Evolutionary conservation across 2,113 vertebrate species (phyloP).

Genomic region (Dasypus novemcinctus): DNA sequence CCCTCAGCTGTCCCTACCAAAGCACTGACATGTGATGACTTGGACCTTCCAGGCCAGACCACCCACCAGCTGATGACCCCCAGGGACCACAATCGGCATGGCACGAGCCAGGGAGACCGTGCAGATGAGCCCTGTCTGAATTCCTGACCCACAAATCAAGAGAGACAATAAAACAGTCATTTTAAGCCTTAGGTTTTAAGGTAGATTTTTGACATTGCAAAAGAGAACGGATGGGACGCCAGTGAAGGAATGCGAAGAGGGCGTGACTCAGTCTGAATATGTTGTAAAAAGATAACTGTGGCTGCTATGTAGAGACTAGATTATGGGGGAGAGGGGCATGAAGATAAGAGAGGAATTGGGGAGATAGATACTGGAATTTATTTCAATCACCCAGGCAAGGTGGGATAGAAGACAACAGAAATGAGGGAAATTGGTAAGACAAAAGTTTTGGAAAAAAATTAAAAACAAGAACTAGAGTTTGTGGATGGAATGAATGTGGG

Average conservation of each 20-base stretch:
- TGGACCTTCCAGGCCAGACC: background rate
- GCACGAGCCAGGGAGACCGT: background rate
- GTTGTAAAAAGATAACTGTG: no score
- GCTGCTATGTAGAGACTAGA: background rate
- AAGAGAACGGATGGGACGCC: background rate
- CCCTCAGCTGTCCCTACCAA: background rate
- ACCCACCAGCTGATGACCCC: background rate
- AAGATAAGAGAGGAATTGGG: background rate
- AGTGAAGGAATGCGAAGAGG: background rate
- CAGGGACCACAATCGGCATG: background rate
- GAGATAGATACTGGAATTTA: background rate
- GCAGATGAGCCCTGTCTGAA: background rate
- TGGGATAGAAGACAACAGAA: rapidly evolving
- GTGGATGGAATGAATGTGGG: no score
- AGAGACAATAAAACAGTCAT: background rate
- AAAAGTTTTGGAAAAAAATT: background rate
- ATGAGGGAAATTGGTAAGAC: background rate
- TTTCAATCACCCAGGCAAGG: background rate
- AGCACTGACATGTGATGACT: background rate
- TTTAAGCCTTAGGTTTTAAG: background rate
- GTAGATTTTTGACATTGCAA: background rate
- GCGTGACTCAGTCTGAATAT: background rate
- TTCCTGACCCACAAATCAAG: background rate
- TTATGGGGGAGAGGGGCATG: rapidly evolving
- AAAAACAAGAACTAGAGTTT: background rate